Conservation (phyloP, 1,140 invertebrate species). For the Drosophila murphyi region DNA sequence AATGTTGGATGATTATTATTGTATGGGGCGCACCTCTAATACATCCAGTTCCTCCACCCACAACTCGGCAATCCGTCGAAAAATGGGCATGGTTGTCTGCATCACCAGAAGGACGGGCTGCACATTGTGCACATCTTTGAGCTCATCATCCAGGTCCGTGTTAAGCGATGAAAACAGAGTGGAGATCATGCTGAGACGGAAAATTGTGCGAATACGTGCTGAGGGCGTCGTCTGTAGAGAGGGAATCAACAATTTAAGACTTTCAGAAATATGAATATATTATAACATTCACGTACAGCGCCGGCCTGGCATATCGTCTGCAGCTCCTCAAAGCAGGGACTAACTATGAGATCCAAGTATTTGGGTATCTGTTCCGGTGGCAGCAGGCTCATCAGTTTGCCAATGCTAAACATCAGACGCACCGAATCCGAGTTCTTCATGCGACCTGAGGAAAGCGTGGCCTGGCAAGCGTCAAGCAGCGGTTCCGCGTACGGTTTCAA, state of each 20-base stretch:
- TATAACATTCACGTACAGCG: constrained; percentile 69
- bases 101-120: constrained; percentile 86
- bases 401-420: constrained; percentile 91
- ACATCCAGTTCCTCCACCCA: constrained; percentile 87
- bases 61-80: constrained; percentile 85
- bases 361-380: constrained; percentile 87
- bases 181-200: constrained; percentile 89
- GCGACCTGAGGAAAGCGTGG: constrained; percentile 85
- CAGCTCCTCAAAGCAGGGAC: constrained; percentile 88
- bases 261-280: background rate
- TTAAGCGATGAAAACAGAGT: constrained; percentile 90
- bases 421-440: constrained; percentile 88
- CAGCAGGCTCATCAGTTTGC: constrained; percentile 89
- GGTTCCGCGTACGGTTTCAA: constrained; percentile 90
- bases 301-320: constrained; percentile 85
- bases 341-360: constrained; percentile 89
- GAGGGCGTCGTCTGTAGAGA: constrained; percentile 84
- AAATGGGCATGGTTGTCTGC: constrained; percentile 87
- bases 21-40: constrained; percentile 85
- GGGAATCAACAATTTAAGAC: no score
- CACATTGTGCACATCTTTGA: constrained; percentile 64
- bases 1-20: constrained; percentile 44
- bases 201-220: constrained; percentile 85
- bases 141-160: constrained; percentile 72
- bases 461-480: constrained; percentile 87